Percentiles rank a stretch among this genome's conserved stretches.
These are phyloP conservation scores for Talpa occidentalis DNA, from an alignment of 2,113 vertebrate species.

Conservation along the genomic window DNA sequence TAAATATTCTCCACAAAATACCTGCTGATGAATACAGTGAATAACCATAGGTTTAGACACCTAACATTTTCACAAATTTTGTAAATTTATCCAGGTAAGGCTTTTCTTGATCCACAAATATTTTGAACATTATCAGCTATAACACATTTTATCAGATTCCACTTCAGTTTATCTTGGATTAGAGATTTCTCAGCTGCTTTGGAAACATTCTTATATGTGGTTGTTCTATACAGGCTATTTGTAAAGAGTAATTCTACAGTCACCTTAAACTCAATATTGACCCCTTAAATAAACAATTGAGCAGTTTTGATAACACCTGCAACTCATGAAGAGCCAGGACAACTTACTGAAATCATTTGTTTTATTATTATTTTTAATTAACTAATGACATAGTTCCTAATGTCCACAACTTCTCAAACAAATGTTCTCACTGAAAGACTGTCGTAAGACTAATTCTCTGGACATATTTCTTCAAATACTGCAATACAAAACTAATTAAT, in stretches of 20 bases:
- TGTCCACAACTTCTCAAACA: not conserved
- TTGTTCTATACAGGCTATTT: not conserved
- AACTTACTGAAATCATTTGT: not conserved
- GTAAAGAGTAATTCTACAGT: not conserved
- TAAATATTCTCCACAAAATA: not conserved
- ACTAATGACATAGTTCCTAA: not conserved
- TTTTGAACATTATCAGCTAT: not conserved
- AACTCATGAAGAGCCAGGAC: not conserved
- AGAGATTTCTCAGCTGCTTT: not conserved
- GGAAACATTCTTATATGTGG: not conserved
- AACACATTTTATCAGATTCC: not conserved
- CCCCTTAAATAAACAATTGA: not conserved
- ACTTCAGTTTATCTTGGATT: not conserved
- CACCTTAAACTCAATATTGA: not conserved
- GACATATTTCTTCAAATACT: not conserved
- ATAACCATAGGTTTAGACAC: not conserved
- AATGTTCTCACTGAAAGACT: not conserved
- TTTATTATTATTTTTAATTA: not conserved
- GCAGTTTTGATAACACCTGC: not conserved
- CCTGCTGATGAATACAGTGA: not conserved
- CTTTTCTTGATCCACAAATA: not conserved
- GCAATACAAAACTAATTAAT: conserved; percentile 16
- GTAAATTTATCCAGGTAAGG: not conserved
- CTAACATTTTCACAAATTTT: not conserved
- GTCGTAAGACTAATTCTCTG: not conserved